A percentile compares a stretch with the other conserved stretches of the same genome.
Conservation (phyloP, 2,113 vertebrate genomes). For the Brachypodius melanocephalos region DNA sequence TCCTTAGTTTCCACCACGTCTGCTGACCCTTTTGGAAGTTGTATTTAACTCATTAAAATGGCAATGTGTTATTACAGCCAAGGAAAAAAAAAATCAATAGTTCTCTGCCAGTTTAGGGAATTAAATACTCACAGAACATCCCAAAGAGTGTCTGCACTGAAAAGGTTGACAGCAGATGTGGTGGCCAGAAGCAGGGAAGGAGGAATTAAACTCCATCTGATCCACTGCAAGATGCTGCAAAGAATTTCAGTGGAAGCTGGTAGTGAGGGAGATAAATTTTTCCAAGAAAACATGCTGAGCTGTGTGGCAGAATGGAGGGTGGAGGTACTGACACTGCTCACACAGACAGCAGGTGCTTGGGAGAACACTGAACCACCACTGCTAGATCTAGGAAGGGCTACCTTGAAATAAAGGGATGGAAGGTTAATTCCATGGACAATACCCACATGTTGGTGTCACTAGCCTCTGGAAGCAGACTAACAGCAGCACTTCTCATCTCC, state of each 20-base stretch:
- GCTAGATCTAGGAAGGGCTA: background rate
- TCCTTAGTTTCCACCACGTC: background rate
- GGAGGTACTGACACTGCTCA: background rate
- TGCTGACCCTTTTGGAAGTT: background rate
- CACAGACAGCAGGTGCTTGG: background rate
- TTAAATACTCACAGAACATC: background rate
- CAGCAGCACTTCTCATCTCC: background rate
- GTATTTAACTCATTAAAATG: background rate
- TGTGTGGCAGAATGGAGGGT: background rate
- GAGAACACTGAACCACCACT: background rate
- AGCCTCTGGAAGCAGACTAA: background rate
- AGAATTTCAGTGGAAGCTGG: background rate
- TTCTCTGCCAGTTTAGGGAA: background rate
- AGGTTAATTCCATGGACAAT: background rate
- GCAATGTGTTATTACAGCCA: background rate
- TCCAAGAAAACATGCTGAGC: background rate
- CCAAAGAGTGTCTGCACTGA: background rate
- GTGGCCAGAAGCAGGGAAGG: background rate
- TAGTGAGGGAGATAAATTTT: background rate
- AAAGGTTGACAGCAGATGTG: background rate
- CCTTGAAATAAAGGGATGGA: background rate
- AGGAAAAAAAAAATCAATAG: background rate
- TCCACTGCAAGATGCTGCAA: background rate
- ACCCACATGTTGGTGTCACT: accelerated
- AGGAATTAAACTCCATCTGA: background rate